Evolutionary conservation across 2,113 vertebrate genomes (phyloP), one percentile per base, ranked within the genome.

Genomic region (Spea multiplicata): DNA sequence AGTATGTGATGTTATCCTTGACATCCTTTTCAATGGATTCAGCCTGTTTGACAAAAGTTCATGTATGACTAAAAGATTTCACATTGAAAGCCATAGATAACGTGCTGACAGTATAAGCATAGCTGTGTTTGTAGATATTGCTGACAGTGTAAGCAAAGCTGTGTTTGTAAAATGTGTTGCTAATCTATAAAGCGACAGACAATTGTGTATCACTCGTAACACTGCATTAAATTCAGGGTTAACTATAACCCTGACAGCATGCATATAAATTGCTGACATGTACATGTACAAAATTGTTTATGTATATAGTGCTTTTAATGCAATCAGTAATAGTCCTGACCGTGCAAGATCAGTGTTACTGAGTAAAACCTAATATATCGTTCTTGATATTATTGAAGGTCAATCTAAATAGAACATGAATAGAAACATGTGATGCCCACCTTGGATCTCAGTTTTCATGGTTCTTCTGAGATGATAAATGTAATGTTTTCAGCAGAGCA

Each of bases 351-450:
- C 62, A 48, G 70, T 79, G 67, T 79, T 67, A 73, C 67, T 67
- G 30, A 73, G 77, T 79, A 30, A 73, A 73, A 79, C 77, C 30
- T 73, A 79, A 79, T 79, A 79, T 79, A 73, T 73, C 73, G 47
- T 79, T 79, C 66, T 72, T 78, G 53, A 73, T 79, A 79, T 79
- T 79, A 79, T 73, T 79, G 77, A 79, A 79, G 70, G 48, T 30
- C 30, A 30, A 73, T 79, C 62, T 44, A 17, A 13, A 59, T 66
- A 46, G 61, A 79, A 79, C 70, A 73, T 79, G 62, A 79, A 79
- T 73, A 66, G 77, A 73, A 73, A 79, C 44, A 79, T 79, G 70
- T 66, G 76, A 79, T 70, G 70, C 76, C 70, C 70, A 73, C 70
- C 52, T 79, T 62, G 73, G 77, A 79, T 79, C 77, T 79, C 73